Percentiles rank a stretch among this genome's conserved stretches.
Conservation (phyloP, 2,888 invertebrate species). For the Leucophora obtusa region DNA sequence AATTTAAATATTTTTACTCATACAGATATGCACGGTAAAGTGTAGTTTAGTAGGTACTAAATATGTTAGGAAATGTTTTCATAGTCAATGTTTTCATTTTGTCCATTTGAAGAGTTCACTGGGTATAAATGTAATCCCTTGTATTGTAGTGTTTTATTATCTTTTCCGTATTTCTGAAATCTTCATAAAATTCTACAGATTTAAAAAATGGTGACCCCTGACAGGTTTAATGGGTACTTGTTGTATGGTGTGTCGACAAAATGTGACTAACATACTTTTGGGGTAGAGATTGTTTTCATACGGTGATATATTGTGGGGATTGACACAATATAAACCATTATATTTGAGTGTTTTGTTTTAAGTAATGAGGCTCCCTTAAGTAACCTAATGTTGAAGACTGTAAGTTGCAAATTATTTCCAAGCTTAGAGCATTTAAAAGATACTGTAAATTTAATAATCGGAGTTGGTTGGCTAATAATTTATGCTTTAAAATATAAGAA, state of each 20-base stretch:
- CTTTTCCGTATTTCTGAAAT: conserved; percentile 68
- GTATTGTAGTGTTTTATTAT: background rate
- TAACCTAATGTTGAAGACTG: too few species aligned
- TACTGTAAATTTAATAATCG: too few species aligned
- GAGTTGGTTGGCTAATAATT: too few species aligned
- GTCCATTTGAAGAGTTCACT: background rate
- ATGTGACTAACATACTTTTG: background rate
- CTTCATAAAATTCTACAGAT: conserved; percentile 73
- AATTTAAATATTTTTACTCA: conserved; percentile 26
- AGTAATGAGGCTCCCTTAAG: too few species aligned
- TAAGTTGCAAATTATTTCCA: too few species aligned
- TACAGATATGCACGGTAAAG: background rate
- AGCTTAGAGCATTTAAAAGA: too few species aligned
- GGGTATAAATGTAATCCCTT: background rate
- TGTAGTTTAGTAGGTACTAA: too few species aligned
- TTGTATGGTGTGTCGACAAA: background rate
- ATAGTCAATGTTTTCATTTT: conserved; percentile 1
- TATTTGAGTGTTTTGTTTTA: too few species aligned
- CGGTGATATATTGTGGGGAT: background rate
- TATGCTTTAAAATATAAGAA: too few species aligned
- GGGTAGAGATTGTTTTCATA: background rate
- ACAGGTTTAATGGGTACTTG: conserved; percentile 3
- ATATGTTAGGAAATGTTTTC: conserved; percentile 3
- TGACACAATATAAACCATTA: too few species aligned
- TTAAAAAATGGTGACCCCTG: conserved; percentile 71